A percentile compares a stretch with the other conserved stretches of the same genome.
Evolutionary conservation across 2,113 vertebrate genomes (phyloP).

Genomic region (Ibidorhyncha struthersii): DNA sequence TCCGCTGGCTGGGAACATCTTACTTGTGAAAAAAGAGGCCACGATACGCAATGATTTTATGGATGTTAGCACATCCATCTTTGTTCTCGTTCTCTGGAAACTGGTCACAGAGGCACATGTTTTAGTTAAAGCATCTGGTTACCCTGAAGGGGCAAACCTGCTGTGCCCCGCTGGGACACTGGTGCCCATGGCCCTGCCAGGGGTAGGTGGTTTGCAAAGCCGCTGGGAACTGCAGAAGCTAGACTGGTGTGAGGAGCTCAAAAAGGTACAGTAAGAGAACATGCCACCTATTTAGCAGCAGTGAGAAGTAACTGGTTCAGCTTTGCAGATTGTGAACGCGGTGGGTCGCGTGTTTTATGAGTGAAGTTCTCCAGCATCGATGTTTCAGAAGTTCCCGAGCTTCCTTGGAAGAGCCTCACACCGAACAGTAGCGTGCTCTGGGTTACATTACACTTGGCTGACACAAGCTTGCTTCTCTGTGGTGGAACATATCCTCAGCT

Average conservation of each 20-base stretch:
- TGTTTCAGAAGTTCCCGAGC: not conserved
- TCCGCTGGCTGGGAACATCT: constrained; percentile 53
- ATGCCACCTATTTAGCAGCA: not conserved
- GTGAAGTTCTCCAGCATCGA: rapidly evolving
- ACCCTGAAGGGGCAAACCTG: not conserved
- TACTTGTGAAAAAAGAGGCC: constrained; percentile 6
- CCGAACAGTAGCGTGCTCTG: not conserved
- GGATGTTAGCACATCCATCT: not conserved
- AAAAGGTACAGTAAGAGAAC: not conserved
- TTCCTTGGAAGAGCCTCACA: not conserved
- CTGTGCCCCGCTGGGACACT: not conserved
- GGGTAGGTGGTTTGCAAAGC: not conserved
- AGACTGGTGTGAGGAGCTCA: not conserved
- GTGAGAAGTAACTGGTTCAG: not conserved
- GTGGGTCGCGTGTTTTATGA: not conserved
- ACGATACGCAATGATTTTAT: not conserved
- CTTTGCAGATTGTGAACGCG: not conserved
- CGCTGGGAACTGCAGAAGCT: not conserved
- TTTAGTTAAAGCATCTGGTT: not conserved
- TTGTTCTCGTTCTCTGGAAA: not conserved
- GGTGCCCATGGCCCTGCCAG: not conserved
- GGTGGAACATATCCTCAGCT: not conserved
- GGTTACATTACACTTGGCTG: not conserved
- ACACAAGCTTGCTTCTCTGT: not conserved
- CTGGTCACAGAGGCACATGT: not conserved